A percentile compares a stretch with the other conserved stretches of the same genome.
phyloP scores from a whole-genome alignment of 1,140 invertebrate species.

The Agrypnia vestita region DNA sequence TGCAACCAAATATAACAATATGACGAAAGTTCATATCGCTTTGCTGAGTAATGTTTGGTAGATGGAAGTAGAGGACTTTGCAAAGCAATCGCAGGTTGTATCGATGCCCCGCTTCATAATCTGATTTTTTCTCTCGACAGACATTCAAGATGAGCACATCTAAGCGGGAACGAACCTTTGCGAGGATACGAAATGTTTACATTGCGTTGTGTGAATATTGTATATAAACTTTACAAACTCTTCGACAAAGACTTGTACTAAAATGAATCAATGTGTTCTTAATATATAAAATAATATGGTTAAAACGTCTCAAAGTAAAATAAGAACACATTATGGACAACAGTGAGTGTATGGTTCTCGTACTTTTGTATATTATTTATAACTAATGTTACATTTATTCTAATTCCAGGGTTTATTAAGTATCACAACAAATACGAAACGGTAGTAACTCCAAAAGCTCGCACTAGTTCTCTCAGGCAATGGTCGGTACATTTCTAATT shows the following conservation, averaged over 20 bases:
- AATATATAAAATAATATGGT: neutral
- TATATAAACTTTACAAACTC: neutral
- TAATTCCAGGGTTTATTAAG: too few species aligned
- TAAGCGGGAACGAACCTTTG: neutral
- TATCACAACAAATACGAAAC: too few species aligned
- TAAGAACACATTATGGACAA: too few species aligned
- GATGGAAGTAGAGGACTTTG: slow-evolving; percentile 1
- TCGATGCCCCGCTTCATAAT: slow-evolving; percentile 16
- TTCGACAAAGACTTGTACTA: slow-evolving; percentile 1
- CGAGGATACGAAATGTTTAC: neutral
- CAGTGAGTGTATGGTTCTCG: too few species aligned
- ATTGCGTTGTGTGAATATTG: neutral
- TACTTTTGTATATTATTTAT: too few species aligned
- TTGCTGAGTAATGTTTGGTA: slow-evolving; percentile 3
- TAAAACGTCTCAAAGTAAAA: too few species aligned
- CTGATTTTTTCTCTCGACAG: slow-evolving; percentile 31
- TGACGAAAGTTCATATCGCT: too few species aligned
- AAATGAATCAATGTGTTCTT: slow-evolving; percentile 17
- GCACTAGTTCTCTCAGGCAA: too few species aligned
- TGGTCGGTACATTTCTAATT: too few species aligned
- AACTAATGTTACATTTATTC: too few species aligned
- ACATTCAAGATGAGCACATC: slow-evolving; percentile 31
- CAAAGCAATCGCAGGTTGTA: neutral
- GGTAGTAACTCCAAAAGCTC: too few species aligned
- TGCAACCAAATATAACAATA: too few species aligned